phyloP scores from a whole-genome alignment of 1,140 invertebrate species.

The Drosophila persimilis region DNA sequence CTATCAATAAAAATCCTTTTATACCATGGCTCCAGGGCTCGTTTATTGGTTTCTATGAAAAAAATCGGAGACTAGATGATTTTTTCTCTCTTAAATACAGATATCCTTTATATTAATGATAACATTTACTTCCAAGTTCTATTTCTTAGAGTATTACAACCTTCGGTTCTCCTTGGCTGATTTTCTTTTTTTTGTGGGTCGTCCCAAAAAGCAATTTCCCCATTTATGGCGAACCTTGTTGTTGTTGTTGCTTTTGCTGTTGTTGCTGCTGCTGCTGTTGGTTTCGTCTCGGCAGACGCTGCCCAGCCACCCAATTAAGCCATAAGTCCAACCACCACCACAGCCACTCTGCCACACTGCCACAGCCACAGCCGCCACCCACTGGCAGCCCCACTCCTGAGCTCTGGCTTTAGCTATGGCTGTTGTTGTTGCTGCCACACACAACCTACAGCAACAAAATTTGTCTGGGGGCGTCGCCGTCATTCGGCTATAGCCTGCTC shows the following conservation, averaged over 20 bases:
- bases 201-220: slow-evolving; percentile 71
- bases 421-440: slow-evolving; percentile 42
- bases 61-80: too few relatives aligned
- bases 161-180: too few relatives aligned
- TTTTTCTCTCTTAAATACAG: too few relatives aligned
- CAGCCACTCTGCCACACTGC: slow-evolving; percentile 14
- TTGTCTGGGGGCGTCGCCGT: slow-evolving; percentile 71
- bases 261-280: slow-evolving; percentile 27
- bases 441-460: slow-evolving; percentile 80
- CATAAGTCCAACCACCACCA: slow-evolving; percentile 58
- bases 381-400: background rate
- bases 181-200: slow-evolving; percentile 17
- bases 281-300: slow-evolving; percentile 70
- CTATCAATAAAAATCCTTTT: too few relatives aligned
- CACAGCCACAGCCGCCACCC: background rate
- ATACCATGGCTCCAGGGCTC: too few relatives aligned
- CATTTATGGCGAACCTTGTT: slow-evolving; percentile 52
- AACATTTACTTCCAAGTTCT: too few relatives aligned
- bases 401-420: slow-evolving; percentile 16
- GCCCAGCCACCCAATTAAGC: slow-evolving; percentile 80
- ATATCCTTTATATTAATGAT: too few relatives aligned
- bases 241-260: slow-evolving; percentile 19
- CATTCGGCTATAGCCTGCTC: slow-evolving; percentile 22
- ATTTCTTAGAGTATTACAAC: too few relatives aligned
- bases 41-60: too few relatives aligned